Evolutionary conservation across 2,888 invertebrate genomes (phyloP), one percentile per base, ranked within the genome.

Genomic region (Zaprionus obscuricornis): DNA sequence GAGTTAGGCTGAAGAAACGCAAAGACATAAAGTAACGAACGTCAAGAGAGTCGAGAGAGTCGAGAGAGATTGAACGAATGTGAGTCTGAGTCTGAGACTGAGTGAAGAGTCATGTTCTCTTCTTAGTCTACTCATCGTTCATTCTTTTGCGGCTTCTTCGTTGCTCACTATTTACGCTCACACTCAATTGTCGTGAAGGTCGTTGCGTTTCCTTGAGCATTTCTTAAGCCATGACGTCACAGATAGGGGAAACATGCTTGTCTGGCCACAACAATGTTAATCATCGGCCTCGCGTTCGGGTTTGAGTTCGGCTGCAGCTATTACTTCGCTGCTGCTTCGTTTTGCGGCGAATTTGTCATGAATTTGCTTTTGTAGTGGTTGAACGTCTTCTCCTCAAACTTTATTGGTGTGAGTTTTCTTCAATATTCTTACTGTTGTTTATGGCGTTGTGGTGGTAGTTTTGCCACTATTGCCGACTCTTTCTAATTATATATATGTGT

Each of bases 331-430:
- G 17, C 14, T 20, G 24, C 31, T 27, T 33, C 45, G 40, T 62
- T 47, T 70, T 83, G 84, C 85, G 81, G 85, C 84, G 84, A 76
- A 84, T 84, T 82, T 66, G 39, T 36, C 24, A 34, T 62, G 54
- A 34, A 57, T 39, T 63, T 70, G 55, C 54, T 26, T 52, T 75
- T 68, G 55, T 70, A 64, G 74, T 64, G 60, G 65, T 34, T 56
- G 45, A 52, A 56, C 59, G 49, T 64, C 66, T 68, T 68, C 64
- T 64, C 49, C 59, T 57, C 34, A 46, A 40, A 24, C 29, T 45
- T 31, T 16, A 13, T 8, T 69, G 72, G 87, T 86, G 57, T 86
- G 77, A 66, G 79, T 73, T 86, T 75, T 87, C 83, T 79, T 78
- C 50, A 22, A 31, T 27, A 54, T 18, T 10, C 39, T 50, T 52